These are phyloP conservation scores for Pterocles gutturalis DNA, from an alignment of 2,113 vertebrate genomes.

Conservation along the genomic window DNA sequence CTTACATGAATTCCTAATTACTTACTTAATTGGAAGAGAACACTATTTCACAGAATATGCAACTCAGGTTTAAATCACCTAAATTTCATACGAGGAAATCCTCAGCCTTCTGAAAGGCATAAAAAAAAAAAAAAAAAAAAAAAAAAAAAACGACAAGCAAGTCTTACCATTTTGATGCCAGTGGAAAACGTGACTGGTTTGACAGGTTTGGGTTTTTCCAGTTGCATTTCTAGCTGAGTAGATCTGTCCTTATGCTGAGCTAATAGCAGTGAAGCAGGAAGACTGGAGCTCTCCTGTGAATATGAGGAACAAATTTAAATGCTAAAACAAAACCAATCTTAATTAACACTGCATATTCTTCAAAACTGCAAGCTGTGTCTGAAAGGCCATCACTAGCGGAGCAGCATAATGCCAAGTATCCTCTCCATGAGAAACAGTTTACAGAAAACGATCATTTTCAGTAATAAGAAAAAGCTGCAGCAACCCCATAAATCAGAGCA, in stretches of 20 bases:
- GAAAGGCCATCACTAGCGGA: slow-evolving; percentile 1
- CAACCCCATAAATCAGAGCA: slow-evolving; percentile 73
- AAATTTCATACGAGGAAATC: background rate
- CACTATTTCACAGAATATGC: background rate
- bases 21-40: background rate
- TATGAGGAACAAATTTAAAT: slow-evolving; percentile 29
- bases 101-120: background rate
- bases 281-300: slow-evolving; percentile 90
- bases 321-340: background rate
- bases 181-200: slow-evolving; percentile 95
- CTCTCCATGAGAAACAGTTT: slow-evolving; percentile 38
- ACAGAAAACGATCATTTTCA: slow-evolving; percentile 61
- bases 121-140: background rate
- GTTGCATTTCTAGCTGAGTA: slow-evolving; percentile 89
- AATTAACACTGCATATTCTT: background rate
- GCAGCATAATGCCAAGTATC: background rate
- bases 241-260: slow-evolving; percentile 95
- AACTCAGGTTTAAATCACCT: background rate
- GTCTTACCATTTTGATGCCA: slow-evolving; percentile 94
- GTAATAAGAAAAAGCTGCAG: slow-evolving; percentile 76
- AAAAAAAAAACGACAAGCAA: background rate
- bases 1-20: background rate
- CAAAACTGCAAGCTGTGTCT: background rate
- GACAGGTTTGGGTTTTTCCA: slow-evolving; percentile 90
- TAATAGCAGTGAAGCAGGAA: slow-evolving; percentile 92